Base-by-base conservation (phyloP, 2,888 invertebrate genomes). In the Abrostola tripartita region DNA sequence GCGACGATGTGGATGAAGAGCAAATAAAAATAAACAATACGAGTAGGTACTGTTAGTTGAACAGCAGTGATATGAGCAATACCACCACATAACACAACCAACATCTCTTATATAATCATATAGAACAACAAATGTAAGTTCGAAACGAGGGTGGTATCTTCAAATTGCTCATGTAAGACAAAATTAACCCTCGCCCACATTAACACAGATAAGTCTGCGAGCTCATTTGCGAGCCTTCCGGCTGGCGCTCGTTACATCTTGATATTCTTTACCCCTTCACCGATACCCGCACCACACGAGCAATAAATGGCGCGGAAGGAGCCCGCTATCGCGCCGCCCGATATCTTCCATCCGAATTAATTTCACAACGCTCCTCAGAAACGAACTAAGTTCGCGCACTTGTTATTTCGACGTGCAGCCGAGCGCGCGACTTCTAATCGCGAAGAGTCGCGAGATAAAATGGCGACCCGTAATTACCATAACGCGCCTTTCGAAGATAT, bases 331-430 rank as follows among this genome's bases (percentile, higher is more conserved):
- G 88, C 89, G 77, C 88, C 84, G 83, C 91, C 92, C 93, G 93
- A 94, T 94, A 94, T 94, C 94, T 94, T 94, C 94, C 94, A 94
- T 94, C 92, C 93, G 94, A 94, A 94, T 94, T 94, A 94, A 94
- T 94, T 94, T 94, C 88, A 87, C 86, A 91, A 89, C 91, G 90
- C 72, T 81, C 80, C 84, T 82, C 85, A 88, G 92, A 91, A 93
- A 90, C 92, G 92, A 93, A 93, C 89, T 88, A 88, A 92, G 90
- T 92, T 93, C 92, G 89, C 86, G 90, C 91, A 93, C 93, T 93
- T 94, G 93, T 93, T 94, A 93, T 93, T 93, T 93, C 92, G 89
- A 82, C 88, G 89, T 83, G 87, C 88, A 88, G 63, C 87, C 85
- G 86, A 90, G 88, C 90, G 78, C 82, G 82, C 86, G 88, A 82